A percentile compares a stretch with the other conserved stretches of the same genome.
Conservation (phyloP, 1,140 invertebrate species). For the Drosophila sproati region DNA sequence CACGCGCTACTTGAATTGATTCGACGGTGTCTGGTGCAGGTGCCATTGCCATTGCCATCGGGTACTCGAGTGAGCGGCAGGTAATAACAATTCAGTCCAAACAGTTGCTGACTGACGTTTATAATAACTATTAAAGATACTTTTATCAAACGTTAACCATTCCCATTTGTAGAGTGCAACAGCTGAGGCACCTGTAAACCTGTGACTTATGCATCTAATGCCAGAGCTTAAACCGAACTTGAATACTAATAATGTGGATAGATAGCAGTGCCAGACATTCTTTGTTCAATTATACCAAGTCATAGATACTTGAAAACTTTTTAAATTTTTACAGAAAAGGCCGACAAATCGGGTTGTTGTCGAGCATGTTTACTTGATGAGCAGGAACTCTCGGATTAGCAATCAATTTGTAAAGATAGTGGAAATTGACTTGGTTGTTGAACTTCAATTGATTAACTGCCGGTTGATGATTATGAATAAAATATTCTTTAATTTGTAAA, state of each 20-base stretch:
- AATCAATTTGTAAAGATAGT: not conserved
- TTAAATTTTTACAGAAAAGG: not conserved
- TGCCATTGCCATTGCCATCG: conserved; percentile 3
- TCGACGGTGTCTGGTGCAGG: conserved; percentile 5
- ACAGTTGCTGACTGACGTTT: not conserved
- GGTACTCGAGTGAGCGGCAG: not conserved
- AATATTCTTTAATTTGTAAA: too few relatives aligned
- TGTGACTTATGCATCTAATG: conserved; percentile 4
- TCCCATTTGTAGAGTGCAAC: not conserved
- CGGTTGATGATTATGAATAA: not conserved
- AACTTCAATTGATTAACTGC: not conserved
- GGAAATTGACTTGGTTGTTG: not conserved
- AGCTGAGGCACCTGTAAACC: not conserved
- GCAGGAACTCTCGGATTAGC: conserved; percentile 2
- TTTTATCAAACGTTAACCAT: conserved; percentile 28
- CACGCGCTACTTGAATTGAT: conserved; percentile 52
- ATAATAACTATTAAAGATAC: not conserved
- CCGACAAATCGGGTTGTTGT: not conserved
- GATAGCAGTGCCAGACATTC: not conserved
- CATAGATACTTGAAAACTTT: not conserved
- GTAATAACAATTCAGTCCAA: conserved; percentile 24
- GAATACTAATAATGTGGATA: conserved; percentile 2
- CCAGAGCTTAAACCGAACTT: not conserved
- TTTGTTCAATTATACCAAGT: too few relatives aligned
- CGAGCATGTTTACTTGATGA: not conserved